Conservation (phyloP, 2,113 vertebrate genomes). For the Onychorhynchus coronatus region DNA sequence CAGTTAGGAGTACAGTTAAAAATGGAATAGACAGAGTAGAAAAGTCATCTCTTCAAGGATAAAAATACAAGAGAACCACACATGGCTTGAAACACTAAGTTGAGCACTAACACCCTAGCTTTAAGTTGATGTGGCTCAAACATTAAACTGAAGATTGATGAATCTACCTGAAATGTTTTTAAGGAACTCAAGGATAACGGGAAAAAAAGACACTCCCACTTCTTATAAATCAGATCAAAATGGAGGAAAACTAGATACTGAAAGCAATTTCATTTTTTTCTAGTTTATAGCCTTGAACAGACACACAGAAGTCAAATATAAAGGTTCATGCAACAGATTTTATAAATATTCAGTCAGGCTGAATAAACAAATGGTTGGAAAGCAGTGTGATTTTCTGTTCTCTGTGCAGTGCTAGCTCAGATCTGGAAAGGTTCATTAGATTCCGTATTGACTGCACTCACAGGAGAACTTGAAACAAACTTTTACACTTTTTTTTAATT, state of each 20-base stretch:
- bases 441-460: background rate
- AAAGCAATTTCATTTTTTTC: background rate
- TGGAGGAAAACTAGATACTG: background rate
- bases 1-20: background rate
- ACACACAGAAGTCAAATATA: background rate
- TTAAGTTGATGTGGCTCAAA: background rate
- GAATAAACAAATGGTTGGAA: background rate
- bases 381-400: background rate
- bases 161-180: background rate
- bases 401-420: background rate
- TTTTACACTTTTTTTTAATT: background rate
- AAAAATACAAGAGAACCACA: background rate
- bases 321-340: background rate
- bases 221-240: background rate
- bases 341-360: background rate
- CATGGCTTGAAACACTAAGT: background rate
- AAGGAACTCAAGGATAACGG: background rate
- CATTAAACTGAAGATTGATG: background rate
- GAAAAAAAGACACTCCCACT: background rate
- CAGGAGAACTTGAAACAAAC: background rate
- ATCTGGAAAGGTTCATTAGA: background rate
- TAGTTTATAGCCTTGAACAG: background rate
- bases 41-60: background rate
- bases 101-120: background rate
- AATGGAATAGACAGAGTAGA: background rate